These are phyloP conservation scores for Drosophila santomea DNA, from an alignment of 1,140 invertebrate genomes.

Conservation along the genomic window DNA sequence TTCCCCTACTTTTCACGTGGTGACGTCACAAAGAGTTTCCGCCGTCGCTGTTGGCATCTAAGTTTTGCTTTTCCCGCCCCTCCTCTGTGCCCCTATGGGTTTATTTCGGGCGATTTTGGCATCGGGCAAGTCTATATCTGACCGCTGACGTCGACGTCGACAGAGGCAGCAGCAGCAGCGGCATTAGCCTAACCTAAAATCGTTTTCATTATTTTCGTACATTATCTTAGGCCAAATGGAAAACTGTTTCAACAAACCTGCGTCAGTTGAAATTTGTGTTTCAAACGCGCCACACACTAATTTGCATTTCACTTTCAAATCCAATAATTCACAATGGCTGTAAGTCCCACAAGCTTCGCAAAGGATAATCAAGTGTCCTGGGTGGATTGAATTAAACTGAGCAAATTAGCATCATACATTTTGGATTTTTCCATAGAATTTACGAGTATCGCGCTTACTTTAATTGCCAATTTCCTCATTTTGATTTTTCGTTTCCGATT, in stretches of 20 bases:
- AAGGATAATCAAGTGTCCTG: slow-evolving; percentile 23
- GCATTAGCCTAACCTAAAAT: slow-evolving; percentile 74
- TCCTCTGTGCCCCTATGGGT: slow-evolving; percentile 42
- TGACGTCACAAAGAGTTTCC: slow-evolving; percentile 70
- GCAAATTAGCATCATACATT: not conserved
- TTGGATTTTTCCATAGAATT: not conserved
- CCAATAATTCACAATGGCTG: slow-evolving; percentile 62
- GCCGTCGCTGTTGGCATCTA: slow-evolving; percentile 54
- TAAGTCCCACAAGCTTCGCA: slow-evolving; percentile 56
- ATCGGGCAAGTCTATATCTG: slow-evolving; percentile 42
- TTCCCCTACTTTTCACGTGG: slow-evolving; percentile 2
- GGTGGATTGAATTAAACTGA: slow-evolving; percentile 1
- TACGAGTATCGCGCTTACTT: not conserved
- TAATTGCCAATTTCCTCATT: not conserved
- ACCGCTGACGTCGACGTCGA: slow-evolving; percentile 31
- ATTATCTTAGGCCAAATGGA: slow-evolving; percentile 80
- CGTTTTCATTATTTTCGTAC: slow-evolving; percentile 70
- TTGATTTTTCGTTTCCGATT: not conserved
- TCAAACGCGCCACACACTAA: slow-evolving; percentile 67
- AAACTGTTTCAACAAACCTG: slow-evolving; percentile 78
- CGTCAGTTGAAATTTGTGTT: slow-evolving; percentile 78
- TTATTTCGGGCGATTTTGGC: slow-evolving; percentile 78
- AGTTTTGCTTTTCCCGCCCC: slow-evolving; percentile 47
- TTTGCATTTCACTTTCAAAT: slow-evolving; percentile 48
- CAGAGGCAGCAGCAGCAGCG: slow-evolving; percentile 39